Evolutionary conservation across 2,113 vertebrate genomes (phyloP).

Genomic region (Ailurus styani): DNA sequence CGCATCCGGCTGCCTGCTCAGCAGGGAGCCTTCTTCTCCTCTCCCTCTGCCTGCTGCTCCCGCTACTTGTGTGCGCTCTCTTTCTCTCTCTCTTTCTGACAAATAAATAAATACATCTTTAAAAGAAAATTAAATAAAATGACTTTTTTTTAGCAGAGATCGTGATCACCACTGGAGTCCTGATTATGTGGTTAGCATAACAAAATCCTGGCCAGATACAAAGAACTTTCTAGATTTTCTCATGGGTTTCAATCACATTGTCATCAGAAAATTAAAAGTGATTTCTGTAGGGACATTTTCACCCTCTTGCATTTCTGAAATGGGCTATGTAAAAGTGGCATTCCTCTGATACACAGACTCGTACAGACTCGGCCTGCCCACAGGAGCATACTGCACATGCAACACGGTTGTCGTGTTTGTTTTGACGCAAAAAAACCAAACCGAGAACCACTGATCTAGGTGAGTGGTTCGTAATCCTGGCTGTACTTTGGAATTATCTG

Average conservation of each 20-base stretch:
- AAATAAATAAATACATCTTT: background rate
- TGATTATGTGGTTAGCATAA: background rate
- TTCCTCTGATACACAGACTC: background rate
- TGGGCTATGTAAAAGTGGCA: background rate
- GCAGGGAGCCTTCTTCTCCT: background rate
- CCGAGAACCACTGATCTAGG: background rate
- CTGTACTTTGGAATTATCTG: background rate
- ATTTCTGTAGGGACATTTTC: background rate
- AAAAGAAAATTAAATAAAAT: background rate
- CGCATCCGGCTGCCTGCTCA: background rate
- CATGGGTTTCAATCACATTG: background rate
- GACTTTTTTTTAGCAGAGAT: background rate
- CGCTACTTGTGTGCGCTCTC: background rate
- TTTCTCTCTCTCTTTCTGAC: background rate
- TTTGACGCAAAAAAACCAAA: background rate
- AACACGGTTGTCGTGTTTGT: background rate
- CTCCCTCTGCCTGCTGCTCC: background rate
- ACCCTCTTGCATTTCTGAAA: background rate
- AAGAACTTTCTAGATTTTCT: background rate
- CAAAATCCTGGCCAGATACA: background rate
- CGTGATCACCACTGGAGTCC: background rate
- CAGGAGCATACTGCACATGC: background rate
- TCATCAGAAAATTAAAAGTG: background rate
- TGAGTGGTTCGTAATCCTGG: background rate
- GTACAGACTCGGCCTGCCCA: background rate